These are phyloP conservation scores for Drosophila baimaii DNA, from an alignment of 1,140 invertebrate species.

Conservation along the genomic window DNA sequence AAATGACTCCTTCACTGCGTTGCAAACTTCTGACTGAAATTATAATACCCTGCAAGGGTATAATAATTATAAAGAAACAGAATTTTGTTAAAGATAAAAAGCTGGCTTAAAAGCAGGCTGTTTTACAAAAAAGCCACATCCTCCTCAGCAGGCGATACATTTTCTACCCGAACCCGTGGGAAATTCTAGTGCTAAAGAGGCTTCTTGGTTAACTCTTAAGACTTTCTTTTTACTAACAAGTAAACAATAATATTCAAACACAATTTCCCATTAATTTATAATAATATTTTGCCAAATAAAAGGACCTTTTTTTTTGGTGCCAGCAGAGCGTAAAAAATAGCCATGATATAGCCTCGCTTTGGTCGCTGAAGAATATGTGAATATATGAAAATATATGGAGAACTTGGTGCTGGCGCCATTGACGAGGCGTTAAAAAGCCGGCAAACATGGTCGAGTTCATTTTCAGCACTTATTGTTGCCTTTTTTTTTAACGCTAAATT, in stretches of 20 bases:
- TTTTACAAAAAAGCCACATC: no score
- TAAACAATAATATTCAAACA: background rate
- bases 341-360: background rate
- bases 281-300: background rate
- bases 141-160: no score
- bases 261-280: background rate
- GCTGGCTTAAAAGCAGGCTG: no score
- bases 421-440: constrained; percentile 51
- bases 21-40: no score
- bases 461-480: constrained; percentile 20
- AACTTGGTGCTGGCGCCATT: constrained; percentile 28
- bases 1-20: no score
- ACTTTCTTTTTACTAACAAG: background rate
- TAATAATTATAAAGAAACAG: no score
- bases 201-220: no score
- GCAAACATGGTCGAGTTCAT: constrained; percentile 54
- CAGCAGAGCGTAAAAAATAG: background rate
- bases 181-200: no score
- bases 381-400: background rate
- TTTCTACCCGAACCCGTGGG: no score
- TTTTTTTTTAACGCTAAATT: background rate
- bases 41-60: no score
- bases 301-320: background rate
- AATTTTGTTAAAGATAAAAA: no score
- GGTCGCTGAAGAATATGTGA: background rate